A percentile compares a stretch with the other conserved stretches of the same genome.
Evolutionary conservation across 92 coral and sea anemone species (phyloP).

Genomic region (Bergia puertoricense): DNA sequence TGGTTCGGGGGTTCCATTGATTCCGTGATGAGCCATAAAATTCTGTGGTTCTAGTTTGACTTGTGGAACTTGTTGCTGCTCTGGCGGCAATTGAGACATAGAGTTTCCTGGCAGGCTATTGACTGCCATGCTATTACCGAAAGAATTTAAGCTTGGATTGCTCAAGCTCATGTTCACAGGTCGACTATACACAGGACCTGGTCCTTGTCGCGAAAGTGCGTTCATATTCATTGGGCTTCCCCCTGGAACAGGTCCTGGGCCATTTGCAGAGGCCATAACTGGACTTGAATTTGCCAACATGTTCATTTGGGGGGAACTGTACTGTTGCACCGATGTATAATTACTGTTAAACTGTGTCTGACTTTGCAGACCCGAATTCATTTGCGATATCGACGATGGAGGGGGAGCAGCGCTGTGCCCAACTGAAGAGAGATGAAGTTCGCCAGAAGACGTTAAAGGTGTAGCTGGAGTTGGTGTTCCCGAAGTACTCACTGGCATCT

Average conservation of each 20-base stretch:
- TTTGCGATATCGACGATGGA: constrained; percentile 88
- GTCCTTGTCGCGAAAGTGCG: constrained; percentile 70
- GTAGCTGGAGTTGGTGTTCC: constrained; percentile 98
- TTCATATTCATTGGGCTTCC: constrained; percentile 73
- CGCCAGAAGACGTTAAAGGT: constrained; percentile 91
- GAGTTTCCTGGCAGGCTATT: constrained; percentile 52
- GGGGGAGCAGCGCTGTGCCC: constrained; percentile 89
- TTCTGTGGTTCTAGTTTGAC: constrained; percentile 66
- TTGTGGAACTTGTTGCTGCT: constrained; percentile 64
- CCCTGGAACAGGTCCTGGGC: constrained; percentile 65
- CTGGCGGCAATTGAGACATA: constrained; percentile 70
- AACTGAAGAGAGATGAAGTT: constrained; percentile 89
- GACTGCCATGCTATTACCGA: constrained; percentile 45
- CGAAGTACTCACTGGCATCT: constrained; percentile 94
- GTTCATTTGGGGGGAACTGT: constrained; percentile 77
- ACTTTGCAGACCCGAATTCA: constrained; percentile 81
- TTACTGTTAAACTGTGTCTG: constrained; percentile 59
- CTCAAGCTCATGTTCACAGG: constrained; percentile 77
- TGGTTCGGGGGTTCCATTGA: constrained; percentile 88
- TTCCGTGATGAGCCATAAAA: constrained; percentile 70
- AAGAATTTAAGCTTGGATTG: constrained; percentile 71
- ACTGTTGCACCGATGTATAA: constrained; percentile 79
- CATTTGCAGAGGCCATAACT: constrained; percentile 86
- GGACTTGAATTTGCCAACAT: constrained; percentile 67
- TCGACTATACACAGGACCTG: constrained; percentile 72